Base-by-base conservation (phyloP, 2,113 vertebrate genomes). In the Pluvianellus socialis region DNA sequence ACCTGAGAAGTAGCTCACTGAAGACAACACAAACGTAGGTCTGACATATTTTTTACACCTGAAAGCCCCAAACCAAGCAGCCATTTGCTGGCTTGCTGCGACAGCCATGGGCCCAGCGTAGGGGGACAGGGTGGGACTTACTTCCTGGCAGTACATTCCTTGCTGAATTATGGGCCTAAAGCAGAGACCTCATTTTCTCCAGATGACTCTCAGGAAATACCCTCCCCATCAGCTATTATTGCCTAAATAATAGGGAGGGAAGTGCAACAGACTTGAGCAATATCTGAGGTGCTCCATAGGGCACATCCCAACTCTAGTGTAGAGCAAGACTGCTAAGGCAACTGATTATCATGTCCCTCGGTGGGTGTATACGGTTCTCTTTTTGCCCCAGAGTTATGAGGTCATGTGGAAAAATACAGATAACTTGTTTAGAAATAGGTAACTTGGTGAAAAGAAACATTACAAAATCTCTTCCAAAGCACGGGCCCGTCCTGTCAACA, bases 141-240 rank as follows among this genome's bases (percentile, higher is more conserved):
- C 79, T 95, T 97, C 90, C 95, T 88, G 86, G 63, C 35, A 0
- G n/a, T 14, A 59, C 89, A 91, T 73, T 90, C 86, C 79, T 96
- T 1, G 0, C 86, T 95, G 95, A 96, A 74, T 88, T 93, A 90
- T 76, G 66, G 83, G 65, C 77, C 61, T 66, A 79, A 91, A 63
- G 90, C 93, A 97, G 76, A 66, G 92, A 62, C 81, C 58, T 95
- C 79, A 84, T 90, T 95, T 96, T 96, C 83, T 96, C 67, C 88
- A 91, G 77, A 91, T 95, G 86, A 72, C 93, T 97, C 63, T 86
- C 96, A 96, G 96, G 97, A 96, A 97, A 94, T 96, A 95, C 93
- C 93, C 88, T 96, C 90, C 92, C 92, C 92, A 96, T 79, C 90
- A 83, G 92, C 93, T 96, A 90, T 95, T 96, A 94, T 91, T 95